phyloP scores from a whole-genome alignment of 2,113 vertebrate species.

The Chloroceryle aenea region DNA sequence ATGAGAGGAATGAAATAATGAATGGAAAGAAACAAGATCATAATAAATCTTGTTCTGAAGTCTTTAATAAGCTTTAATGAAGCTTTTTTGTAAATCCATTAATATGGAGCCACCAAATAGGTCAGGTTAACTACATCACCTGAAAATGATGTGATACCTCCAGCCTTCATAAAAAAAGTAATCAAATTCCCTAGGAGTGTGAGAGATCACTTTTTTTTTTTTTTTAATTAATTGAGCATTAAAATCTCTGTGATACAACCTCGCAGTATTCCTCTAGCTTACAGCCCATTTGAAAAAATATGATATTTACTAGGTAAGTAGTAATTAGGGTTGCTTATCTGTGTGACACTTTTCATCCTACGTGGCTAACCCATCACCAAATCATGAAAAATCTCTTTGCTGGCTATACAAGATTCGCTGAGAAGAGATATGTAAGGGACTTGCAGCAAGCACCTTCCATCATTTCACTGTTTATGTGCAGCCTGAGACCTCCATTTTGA shows the following conservation, averaged over 20 bases:
- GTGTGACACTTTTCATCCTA: neutral
- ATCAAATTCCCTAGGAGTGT: neutral
- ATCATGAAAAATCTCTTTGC: neutral
- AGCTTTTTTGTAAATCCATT: slow-evolving; percentile 47
- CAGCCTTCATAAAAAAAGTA: neutral
- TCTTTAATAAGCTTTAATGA: neutral
- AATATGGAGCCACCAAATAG: slow-evolving; percentile 29
- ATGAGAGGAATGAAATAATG: neutral
- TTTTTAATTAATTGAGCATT: slow-evolving; percentile 9
- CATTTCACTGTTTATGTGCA: neutral
- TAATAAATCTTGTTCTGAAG: slow-evolving; percentile 36
- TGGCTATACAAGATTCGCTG: neutral
- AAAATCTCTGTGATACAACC: neutral
- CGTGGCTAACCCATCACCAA: neutral
- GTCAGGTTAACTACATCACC: slow-evolving; percentile 62
- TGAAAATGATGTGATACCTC: slow-evolving; percentile 30
- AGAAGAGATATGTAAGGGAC: neutral
- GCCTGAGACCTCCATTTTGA: neutral
- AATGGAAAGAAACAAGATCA: neutral
- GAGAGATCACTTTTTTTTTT: neutral
- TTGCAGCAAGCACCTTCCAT: neutral
- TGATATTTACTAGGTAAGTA: neutral
- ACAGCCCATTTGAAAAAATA: neutral
- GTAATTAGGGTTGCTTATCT: neutral
- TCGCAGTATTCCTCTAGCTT: neutral